Percentiles rank a stretch among this genome's conserved stretches.
These are phyloP conservation scores for Heterodera filipjevi DNA, from an alignment of 2,888 invertebrate genomes.

Conservation along the genomic window DNA sequence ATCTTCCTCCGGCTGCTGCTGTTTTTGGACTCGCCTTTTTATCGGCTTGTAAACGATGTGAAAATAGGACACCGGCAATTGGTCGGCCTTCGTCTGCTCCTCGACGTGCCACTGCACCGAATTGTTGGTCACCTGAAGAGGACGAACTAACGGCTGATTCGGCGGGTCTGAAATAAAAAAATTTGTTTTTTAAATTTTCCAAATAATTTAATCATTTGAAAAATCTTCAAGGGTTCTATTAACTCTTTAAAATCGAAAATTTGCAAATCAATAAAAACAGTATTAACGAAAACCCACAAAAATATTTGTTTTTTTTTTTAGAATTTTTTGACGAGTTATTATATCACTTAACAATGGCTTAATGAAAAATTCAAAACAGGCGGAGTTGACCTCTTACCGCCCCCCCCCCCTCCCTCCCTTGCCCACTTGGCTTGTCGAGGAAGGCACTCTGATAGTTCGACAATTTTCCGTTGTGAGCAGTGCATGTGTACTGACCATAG, in stretches of 20 bases:
- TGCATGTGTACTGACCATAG: slow-evolving; percentile 56
- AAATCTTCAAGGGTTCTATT: too few relatives aligned
- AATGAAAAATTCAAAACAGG: too few relatives aligned
- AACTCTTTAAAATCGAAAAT: too few relatives aligned
- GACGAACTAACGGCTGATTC: slow-evolving; percentile 51
- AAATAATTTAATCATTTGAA: too few relatives aligned
- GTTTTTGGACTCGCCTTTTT: background rate
- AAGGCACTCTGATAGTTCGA: slow-evolving; percentile 49
- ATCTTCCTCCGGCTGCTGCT: background rate
- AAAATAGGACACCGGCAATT: slow-evolving; percentile 45
- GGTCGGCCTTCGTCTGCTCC: slow-evolving; percentile 40
- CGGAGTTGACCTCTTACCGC: background rate
- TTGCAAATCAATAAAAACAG: too few relatives aligned
- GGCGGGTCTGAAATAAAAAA: slow-evolving; percentile 46
- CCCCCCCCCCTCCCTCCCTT: background rate
- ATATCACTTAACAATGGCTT: too few relatives aligned
- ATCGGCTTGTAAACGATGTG: slow-evolving; percentile 42
- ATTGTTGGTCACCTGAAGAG: slow-evolving; percentile 46
- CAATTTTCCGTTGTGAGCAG: slow-evolving; percentile 59
- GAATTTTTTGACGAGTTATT: too few relatives aligned
- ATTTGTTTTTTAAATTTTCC: too few relatives aligned
- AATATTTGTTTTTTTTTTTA: too few relatives aligned
- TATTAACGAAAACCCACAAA: too few relatives aligned
- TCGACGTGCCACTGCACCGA: slow-evolving; percentile 51
- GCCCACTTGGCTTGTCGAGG: slow-evolving; percentile 51